Conservation (phyloP, 2,113 vertebrate genomes). For the Ciconia stormi region DNA sequence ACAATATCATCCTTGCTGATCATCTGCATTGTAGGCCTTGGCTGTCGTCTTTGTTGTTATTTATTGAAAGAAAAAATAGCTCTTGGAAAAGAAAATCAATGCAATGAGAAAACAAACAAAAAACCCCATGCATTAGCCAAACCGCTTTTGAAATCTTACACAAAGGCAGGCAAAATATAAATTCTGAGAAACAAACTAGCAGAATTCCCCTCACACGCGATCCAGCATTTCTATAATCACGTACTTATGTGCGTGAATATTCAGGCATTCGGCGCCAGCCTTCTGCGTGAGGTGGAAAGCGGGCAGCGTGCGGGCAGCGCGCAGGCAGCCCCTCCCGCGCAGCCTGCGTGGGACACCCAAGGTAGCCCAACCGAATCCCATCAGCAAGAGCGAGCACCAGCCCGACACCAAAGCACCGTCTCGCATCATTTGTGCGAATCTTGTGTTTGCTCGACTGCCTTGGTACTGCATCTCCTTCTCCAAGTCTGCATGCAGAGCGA, state of each 20-base stretch:
- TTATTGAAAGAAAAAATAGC: conserved; percentile 66
- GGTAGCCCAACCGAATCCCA: not conserved
- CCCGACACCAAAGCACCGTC: not conserved
- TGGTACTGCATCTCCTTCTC: not conserved
- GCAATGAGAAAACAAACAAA: conserved; percentile 59
- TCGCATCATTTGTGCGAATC: not conserved
- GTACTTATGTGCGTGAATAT: not conserved
- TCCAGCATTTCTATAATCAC: conserved; percentile 10
- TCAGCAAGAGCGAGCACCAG: not conserved
- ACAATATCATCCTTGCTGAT: conserved; percentile 71
- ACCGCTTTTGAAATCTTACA: conserved; percentile 68
- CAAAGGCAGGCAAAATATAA: conserved; percentile 66
- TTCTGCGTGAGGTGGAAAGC: not conserved
- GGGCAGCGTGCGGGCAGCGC: not conserved
- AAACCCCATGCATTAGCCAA: conserved; percentile 34
- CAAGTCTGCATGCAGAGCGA: not conserved
- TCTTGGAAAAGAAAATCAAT: conserved; percentile 60
- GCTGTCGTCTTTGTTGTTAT: conserved; percentile 52
- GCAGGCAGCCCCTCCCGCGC: not conserved
- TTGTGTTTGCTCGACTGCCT: not conserved
- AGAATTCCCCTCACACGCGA: conserved; percentile 54
- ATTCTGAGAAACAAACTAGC: conserved; percentile 64
- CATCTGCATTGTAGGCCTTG: conserved; percentile 39
- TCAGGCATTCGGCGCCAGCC: not conserved
- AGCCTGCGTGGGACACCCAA: not conserved